Evolutionary conservation across 2,113 vertebrate species (phyloP).

Genomic region (Corythaeola cristata): DNA sequence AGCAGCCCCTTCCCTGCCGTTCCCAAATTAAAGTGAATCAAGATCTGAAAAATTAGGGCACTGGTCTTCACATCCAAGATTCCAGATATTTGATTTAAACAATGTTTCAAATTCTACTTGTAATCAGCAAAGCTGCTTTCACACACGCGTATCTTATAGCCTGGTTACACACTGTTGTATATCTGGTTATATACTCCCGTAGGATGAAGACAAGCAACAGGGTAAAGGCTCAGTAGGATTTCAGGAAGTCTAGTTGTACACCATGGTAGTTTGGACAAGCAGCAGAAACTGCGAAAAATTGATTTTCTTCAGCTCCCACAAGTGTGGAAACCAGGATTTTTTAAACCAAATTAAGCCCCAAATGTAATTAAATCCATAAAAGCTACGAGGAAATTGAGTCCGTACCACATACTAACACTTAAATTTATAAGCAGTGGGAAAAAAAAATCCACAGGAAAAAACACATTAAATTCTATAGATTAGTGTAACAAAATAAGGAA

Average conservation of each 20-base stretch:
- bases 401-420: background rate
- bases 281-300: conserved; percentile 14
- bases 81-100: background rate
- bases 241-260: background rate
- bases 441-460: conserved; percentile 2
- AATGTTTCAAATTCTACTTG: fast-evolving
- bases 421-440: background rate
- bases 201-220: background rate
- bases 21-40: background rate
- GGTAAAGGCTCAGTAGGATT: background rate
- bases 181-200: background rate
- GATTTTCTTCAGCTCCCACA: conserved; percentile 1
- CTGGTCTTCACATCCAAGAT: background rate
- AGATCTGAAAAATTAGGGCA: background rate
- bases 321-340: conserved; percentile 3
- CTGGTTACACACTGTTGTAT: fast-evolving
- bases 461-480: background rate
- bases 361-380: conserved; percentile 55
- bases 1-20: background rate
- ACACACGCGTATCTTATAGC: fast-evolving
- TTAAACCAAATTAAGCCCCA: conserved; percentile 28
- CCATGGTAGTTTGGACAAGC: background rate
- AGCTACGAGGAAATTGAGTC: conserved; percentile 7
- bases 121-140: background rate
- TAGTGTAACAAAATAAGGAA: background rate